Evolutionary conservation across 30 jellyfish, hydroid and myxozoan species (phyloP).

Genomic region (Hydra vulgaris): DNA sequence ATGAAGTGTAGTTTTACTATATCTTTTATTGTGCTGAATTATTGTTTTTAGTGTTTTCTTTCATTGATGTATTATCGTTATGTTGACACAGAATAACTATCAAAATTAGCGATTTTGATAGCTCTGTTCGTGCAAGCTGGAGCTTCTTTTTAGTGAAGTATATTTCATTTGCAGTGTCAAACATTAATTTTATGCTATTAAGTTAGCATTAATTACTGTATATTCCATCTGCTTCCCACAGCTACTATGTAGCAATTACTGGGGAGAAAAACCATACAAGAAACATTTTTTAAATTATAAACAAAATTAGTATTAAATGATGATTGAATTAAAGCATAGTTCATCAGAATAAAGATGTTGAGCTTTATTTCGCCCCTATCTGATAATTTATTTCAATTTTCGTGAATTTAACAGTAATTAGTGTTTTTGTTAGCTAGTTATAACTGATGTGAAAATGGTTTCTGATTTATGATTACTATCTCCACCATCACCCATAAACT

Average conservation of each 20-base stretch:
- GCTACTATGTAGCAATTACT: conserved; percentile 67
- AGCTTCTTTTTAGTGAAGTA: conserved; percentile 40
- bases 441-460: neutral
- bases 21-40: neutral
- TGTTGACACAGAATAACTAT: conserved; percentile 29
- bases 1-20: neutral
- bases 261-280: conserved; percentile 95
- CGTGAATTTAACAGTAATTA: too few relatives aligned
- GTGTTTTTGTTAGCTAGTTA: too few relatives aligned
- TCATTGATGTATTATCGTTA: conserved; percentile 13
- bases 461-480: neutral
- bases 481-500: neutral
- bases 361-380: neutral
- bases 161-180: conserved; percentile 53
- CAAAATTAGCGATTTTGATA: conserved; percentile 34
- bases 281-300: conserved; percentile 14
- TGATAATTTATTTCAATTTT: neutral
- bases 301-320: neutral
- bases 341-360: neutral
- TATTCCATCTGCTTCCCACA: conserved; percentile 82
- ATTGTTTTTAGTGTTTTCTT: conserved; percentile 17
- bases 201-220: conserved; percentile 35
- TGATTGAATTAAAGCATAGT: neutral
- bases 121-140: conserved; percentile 5
- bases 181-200: conserved; percentile 39